Conservation (phyloP, 1,140 invertebrate genomes). For the Harpegnathos saltator region DNA sequence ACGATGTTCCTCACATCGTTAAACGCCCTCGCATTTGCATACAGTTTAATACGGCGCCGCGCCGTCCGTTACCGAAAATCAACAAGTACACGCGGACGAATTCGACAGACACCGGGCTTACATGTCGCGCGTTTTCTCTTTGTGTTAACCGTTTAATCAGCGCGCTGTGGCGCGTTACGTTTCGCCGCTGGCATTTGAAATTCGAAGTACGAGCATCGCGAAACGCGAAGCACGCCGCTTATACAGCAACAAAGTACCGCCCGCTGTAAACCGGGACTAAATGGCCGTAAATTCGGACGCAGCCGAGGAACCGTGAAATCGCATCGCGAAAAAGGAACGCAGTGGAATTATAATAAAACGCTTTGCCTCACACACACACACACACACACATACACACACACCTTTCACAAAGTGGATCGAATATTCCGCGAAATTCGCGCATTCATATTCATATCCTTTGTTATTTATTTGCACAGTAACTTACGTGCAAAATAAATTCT, state of each 20-base stretch:
- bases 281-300: background rate
- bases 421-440: too few species aligned
- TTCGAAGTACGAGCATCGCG: background rate
- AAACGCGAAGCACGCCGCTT: background rate
- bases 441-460: too few species aligned
- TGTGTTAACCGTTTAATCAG: background rate
- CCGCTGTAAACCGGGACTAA: background rate
- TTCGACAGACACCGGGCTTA: background rate
- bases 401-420: too few species aligned
- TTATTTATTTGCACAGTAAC: too few species aligned
- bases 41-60: conserved; percentile 1
- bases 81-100: conserved; percentile 37
- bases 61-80: conserved; percentile 30
- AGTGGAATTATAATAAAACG: too few species aligned
- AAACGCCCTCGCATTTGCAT: conserved; percentile 44
- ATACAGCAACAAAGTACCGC: background rate
- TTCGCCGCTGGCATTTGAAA: conserved; percentile 35
- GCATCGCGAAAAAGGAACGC: too few species aligned
- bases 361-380: too few species aligned
- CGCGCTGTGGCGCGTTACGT: background rate
- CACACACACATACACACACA: too few species aligned
- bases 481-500: too few species aligned
- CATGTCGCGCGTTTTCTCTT: conserved; percentile 7
- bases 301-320: too few species aligned
- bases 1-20: conserved; percentile 29